Percentiles rank a stretch among this genome's conserved stretches.
Conservation (phyloP, 2,797 vertebrate species). For the Bradypus variegatus region DNA sequence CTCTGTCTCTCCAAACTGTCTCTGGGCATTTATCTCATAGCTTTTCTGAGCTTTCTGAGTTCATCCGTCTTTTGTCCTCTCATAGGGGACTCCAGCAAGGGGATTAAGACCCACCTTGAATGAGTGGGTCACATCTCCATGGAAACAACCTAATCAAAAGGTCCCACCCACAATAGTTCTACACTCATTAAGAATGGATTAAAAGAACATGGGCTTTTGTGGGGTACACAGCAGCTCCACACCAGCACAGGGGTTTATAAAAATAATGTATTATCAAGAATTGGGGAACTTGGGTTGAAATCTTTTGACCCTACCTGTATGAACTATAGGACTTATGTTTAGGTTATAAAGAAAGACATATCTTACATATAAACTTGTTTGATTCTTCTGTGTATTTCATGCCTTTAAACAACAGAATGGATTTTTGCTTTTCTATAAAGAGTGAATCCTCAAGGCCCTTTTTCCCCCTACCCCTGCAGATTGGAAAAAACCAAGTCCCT, state of each 20-base stretch:
- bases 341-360: background rate
- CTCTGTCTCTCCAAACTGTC: too few relatives aligned
- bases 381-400: background rate
- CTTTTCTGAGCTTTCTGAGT: too few relatives aligned
- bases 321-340: background rate
- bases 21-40: too few relatives aligned
- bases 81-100: too few relatives aligned
- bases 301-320: background rate
- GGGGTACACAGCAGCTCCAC: too few relatives aligned
- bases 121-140: too few relatives aligned
- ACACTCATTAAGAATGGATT: too few relatives aligned
- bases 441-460: background rate
- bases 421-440: background rate
- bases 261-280: background rate
- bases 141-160: too few relatives aligned
- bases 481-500: constrained; percentile 64
- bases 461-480: constrained; percentile 30
- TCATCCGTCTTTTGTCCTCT: too few relatives aligned
- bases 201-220: too few relatives aligned
- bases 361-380: background rate
- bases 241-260: background rate
- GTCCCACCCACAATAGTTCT: too few relatives aligned
- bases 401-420: background rate
- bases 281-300: background rate
- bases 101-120: too few relatives aligned